phyloP scores from a whole-genome alignment of 1,140 invertebrate species.

The Pogonus chalceus region DNA sequence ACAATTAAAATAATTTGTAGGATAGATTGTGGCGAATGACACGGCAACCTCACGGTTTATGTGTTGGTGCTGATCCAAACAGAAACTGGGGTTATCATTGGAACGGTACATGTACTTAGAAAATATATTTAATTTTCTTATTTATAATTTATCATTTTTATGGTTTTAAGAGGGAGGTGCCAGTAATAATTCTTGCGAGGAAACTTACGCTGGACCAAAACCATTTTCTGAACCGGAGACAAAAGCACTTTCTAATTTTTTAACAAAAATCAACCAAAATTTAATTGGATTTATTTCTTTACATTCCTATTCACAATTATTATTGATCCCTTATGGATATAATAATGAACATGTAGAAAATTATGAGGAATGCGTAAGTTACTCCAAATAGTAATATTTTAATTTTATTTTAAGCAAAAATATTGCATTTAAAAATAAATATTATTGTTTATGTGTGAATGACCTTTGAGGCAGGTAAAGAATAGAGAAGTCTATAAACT shows the following conservation, averaged over 20 bases:
- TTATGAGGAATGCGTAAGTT: slow-evolving; percentile 50
- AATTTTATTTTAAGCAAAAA: no score
- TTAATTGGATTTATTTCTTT: slow-evolving; percentile 59
- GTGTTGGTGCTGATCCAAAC: slow-evolving; percentile 59
- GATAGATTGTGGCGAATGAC: slow-evolving; percentile 69
- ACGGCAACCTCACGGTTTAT: slow-evolving; percentile 42
- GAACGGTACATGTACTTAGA: no score
- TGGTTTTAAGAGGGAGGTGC: no score
- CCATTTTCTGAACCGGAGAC: slow-evolving; percentile 69
- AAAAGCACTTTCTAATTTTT: slow-evolving; percentile 42
- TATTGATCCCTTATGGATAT: slow-evolving; percentile 62
- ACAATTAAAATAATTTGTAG: slow-evolving; percentile 29
- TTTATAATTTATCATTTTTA: no score
- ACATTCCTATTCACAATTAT: slow-evolving; percentile 66
- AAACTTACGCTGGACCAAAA: slow-evolving; percentile 55
- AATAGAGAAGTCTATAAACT: no score
- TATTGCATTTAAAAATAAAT: no score
- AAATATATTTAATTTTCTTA: no score
- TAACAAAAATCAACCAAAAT: slow-evolving; percentile 38
- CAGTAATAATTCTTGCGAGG: slow-evolving; percentile 53
- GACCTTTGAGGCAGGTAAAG: no score
- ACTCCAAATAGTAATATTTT: no score
- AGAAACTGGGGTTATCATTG: slow-evolving; percentile 65
- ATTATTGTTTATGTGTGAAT: no score
- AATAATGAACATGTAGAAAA: slow-evolving; percentile 45